Conservation (phyloP, 92 coral and sea anemone genomes). For the Phenganax stokvisi region DNA sequence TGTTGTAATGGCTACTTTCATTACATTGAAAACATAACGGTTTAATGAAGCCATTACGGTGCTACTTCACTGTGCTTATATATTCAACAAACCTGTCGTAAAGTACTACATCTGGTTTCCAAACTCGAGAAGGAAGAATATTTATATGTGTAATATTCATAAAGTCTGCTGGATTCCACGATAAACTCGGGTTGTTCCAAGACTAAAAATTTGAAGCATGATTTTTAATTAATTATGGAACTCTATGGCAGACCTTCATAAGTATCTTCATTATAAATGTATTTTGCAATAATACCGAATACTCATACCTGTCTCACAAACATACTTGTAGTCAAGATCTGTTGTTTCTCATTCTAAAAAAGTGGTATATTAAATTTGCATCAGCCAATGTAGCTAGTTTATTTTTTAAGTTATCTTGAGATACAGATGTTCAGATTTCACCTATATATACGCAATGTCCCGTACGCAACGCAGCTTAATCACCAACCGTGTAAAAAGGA, state of each 20-base stretch:
- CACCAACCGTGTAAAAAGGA: too few relatives aligned
- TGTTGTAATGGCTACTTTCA: too few relatives aligned
- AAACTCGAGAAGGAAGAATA: constrained; percentile 24
- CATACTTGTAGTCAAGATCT: constrained; percentile 31
- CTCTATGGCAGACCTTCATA: too few relatives aligned
- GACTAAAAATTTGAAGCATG: not conserved
- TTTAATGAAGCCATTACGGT: not conserved
- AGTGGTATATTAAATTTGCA: too few relatives aligned
- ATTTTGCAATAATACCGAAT: not conserved
- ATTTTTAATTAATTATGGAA: not conserved
- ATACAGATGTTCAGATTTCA: too few relatives aligned
- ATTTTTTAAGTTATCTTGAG: too few relatives aligned
- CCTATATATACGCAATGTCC: too few relatives aligned
- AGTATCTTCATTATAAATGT: not conserved
- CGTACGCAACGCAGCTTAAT: too few relatives aligned
- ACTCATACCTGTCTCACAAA: constrained; percentile 27
- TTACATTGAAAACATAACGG: not conserved
- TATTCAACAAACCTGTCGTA: constrained; percentile 21
- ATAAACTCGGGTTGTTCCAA: constrained; percentile 28
- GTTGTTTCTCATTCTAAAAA: constrained; percentile 26
- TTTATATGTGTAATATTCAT: constrained; percentile 26
- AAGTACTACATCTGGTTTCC: constrained; percentile 35
- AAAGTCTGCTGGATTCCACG: constrained; percentile 27
- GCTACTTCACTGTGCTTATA: too few relatives aligned
- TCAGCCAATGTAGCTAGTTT: too few relatives aligned